Conservation (phyloP, 1,140 invertebrate genomes). For the Andrena cerasifolii region DNA sequence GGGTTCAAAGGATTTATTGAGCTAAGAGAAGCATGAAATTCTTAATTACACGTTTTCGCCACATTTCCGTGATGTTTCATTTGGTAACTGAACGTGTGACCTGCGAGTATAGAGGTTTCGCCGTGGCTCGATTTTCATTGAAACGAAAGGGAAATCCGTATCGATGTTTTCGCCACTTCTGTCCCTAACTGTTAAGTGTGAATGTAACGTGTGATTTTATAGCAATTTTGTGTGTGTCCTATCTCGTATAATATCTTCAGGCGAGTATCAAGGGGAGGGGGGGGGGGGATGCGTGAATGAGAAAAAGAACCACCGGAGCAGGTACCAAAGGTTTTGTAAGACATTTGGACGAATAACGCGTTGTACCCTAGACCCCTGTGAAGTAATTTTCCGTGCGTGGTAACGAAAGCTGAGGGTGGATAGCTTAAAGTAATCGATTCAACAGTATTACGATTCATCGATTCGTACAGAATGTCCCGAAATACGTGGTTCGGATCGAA, state of each 20-base stretch:
- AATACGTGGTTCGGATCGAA: background rate
- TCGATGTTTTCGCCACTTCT: conserved; percentile 22
- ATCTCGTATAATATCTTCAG: conserved; percentile 28
- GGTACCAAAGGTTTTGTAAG: conserved; percentile 50
- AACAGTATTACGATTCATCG: conserved; percentile 58
- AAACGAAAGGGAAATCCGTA: conserved; percentile 33
- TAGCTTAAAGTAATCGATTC: conserved; percentile 51
- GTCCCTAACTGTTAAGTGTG: conserved; percentile 36
- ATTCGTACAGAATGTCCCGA: background rate
- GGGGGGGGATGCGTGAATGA: conserved; percentile 16
- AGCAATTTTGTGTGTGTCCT: conserved; percentile 50
- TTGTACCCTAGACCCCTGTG: background rate
- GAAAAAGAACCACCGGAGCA: conserved; percentile 9
- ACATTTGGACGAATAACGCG: background rate
- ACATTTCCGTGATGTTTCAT: background rate
- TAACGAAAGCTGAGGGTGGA: conserved; percentile 16
- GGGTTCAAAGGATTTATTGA: conserved; percentile 28
- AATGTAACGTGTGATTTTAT: conserved; percentile 62
- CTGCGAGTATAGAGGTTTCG: conserved; percentile 28
- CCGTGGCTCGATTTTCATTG: background rate
- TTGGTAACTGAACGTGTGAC: background rate
- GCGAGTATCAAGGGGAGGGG: conserved; percentile 18
- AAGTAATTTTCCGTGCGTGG: conserved; percentile 1
- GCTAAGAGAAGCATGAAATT: conserved; percentile 9
- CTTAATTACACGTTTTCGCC: background rate